phyloP scores from a whole-genome alignment of 2,797 vertebrate species.

The Rallus crepitans region DNA sequence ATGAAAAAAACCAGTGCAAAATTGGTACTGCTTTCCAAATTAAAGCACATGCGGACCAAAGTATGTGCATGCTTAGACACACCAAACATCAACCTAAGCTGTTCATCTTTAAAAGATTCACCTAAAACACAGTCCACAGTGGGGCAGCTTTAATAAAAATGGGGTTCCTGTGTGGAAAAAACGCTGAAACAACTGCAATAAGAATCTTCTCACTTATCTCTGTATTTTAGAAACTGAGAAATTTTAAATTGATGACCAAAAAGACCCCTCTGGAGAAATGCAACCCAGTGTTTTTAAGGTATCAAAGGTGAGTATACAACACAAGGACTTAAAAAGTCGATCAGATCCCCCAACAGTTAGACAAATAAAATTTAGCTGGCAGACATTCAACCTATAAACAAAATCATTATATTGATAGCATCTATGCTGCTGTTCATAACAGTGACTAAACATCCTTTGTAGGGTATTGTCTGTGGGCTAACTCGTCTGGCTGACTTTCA shows the following conservation, averaged over 20 bases:
- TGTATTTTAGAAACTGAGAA: neutral
- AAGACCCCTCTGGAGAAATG: fast-evolving
- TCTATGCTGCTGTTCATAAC: neutral
- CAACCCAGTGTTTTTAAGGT: neutral
- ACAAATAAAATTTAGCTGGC: neutral
- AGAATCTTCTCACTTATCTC: neutral
- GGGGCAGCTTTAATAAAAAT: neutral
- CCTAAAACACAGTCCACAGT: neutral
- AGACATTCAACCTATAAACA: neutral
- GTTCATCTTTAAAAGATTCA: neutral
- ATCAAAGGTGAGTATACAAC: neutral
- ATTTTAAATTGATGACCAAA: neutral
- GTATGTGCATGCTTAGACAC: neutral
- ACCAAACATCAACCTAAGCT: neutral
- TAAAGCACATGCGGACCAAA: neutral
- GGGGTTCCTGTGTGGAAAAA: neutral
- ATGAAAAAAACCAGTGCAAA: neutral
- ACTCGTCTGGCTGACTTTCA: neutral
- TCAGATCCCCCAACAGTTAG: neutral
- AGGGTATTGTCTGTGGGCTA: fast-evolving
- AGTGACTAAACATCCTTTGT: neutral
- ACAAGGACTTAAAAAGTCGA: neutral
- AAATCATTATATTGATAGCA: neutral
- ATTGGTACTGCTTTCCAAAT: neutral
- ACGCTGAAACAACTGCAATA: neutral